Base-by-base conservation (phyloP, 2,888 invertebrate genomes). In the Sthenelais limicola region DNA sequence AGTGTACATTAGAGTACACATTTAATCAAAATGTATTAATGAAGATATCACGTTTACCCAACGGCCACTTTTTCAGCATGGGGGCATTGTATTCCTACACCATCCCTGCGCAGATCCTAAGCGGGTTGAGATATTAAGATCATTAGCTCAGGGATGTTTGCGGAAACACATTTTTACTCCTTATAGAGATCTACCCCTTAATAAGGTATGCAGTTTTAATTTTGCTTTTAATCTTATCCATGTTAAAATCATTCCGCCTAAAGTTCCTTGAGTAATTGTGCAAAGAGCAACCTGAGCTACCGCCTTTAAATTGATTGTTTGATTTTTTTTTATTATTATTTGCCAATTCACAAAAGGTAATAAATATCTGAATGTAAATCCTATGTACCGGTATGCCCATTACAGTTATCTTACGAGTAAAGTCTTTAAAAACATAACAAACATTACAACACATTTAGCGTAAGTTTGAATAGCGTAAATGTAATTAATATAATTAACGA, bases 21-120 rank as follows among this genome's bases (percentile, higher is more conserved):
- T 58, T n/a, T 62, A 9, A 71, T 9, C 21, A n/a, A 12, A 21
- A 21, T 12, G 30, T 7, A 9, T 7, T 56, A 7, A 9, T 15
- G 56, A n/a, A 56, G 9, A 32, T 28, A 7, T 7, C 28, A 26
- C 7, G 28, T 28, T 28, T n/a, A 5, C 12, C 24, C 7, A 4
- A 28, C 5, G 24, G 5, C 30, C 5, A 21, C 30, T 24, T 26
- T 56, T 70, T 33, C 70, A 94, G 90, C 94, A 94, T 84, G 95
- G 95, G 12, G 92, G 91, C 5, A 90, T 94, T 48, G 93, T 93
- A 0, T 91, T 94, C 91, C 88, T 95, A n/a, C 94, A 94, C 84
- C 94, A 95, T 89, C 95, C 95, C 0, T 95, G 95, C 88, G 92
- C 93, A 4, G 91, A 92, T 84, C 88, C 88, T 0, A 84, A 90